phyloP scores from a whole-genome alignment of 2,888 invertebrate species.

The Ennomos quercinarius region DNA sequence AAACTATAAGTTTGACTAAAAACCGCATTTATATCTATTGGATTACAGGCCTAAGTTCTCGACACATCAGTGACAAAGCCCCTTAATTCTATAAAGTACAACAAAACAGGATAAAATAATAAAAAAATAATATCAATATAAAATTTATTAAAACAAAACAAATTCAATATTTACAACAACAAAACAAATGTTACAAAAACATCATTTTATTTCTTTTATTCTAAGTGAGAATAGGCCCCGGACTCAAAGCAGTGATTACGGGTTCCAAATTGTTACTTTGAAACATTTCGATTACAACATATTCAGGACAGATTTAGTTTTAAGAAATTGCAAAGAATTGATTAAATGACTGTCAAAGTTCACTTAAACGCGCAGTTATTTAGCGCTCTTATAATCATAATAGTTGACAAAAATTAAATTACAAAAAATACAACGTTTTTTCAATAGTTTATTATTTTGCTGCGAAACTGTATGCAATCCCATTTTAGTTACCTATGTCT shows the following conservation, averaged over 20 bases:
- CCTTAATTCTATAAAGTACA: constrained; percentile 30
- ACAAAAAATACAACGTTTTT: no score
- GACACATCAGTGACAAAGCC: constrained; percentile 41
- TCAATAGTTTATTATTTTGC: no score
- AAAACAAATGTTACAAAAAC: constrained; percentile 63
- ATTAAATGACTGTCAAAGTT: no score
- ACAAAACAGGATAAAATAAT: constrained; percentile 50
- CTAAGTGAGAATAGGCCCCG: constrained; percentile 67
- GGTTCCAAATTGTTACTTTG: neutral
- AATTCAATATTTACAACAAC: constrained; percentile 74
- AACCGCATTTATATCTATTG: constrained; percentile 2
- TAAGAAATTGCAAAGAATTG: no score
- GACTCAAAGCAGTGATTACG: constrained; percentile 25
- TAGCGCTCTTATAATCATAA: no score
- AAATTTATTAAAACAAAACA: constrained; percentile 78
- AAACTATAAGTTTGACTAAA: constrained; percentile 3
- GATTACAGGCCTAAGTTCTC: constrained; percentile 25
- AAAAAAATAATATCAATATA: constrained; percentile 63
- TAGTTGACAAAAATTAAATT: no score
- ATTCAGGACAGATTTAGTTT: constrained; percentile 5
- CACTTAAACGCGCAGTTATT: no score
- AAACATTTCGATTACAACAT: constrained; percentile 29
- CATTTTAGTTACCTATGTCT: no score
- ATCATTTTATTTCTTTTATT: constrained; percentile 52
- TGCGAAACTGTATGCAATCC: no score